A percentile compares a stretch with the other conserved stretches of the same genome.
Evolutionary conservation across 1,140 invertebrate genomes (phyloP).

Genomic region (Dinothrombium tinctorium): DNA sequence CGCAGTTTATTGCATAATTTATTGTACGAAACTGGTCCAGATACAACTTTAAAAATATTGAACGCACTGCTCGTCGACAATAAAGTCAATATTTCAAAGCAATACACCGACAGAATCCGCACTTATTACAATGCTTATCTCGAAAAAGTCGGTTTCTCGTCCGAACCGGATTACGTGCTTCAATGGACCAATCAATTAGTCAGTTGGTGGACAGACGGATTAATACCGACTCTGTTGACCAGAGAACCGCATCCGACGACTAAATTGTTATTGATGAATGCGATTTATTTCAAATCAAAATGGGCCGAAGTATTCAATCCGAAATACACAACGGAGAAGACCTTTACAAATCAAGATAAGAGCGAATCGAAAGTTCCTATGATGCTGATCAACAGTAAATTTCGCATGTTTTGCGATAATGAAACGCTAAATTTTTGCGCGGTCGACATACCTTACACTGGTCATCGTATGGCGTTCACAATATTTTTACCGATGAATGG

Average conservation of each 20-base stretch:
- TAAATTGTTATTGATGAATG: constrained; percentile 41
- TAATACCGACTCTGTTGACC: constrained; percentile 33
- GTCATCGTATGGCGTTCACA: neutral
- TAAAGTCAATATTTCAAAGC: neutral
- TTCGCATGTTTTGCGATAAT: neutral
- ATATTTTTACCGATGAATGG: neutral
- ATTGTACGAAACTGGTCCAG: neutral
- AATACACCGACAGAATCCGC: neutral
- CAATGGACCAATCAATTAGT: constrained; percentile 25
- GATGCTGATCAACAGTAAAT: neutral
- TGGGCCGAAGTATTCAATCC: constrained; percentile 43
- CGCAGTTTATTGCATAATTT: neutral
- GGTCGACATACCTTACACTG: neutral
- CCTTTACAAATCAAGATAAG: neutral
- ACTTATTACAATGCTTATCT: neutral
- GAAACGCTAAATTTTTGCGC: neutral
- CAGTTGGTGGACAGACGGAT: constrained; percentile 41
- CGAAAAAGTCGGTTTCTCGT: neutral
- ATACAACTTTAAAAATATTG: neutral
- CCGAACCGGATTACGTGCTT: neutral
- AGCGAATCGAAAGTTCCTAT: neutral
- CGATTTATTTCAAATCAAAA: constrained; percentile 47
- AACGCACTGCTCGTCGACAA: neutral
- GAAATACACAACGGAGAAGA: constrained; percentile 22
- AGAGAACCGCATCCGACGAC: constrained; percentile 26